Base-by-base conservation (phyloP, 2,797 vertebrate genomes). In the Huso huso region DNA sequence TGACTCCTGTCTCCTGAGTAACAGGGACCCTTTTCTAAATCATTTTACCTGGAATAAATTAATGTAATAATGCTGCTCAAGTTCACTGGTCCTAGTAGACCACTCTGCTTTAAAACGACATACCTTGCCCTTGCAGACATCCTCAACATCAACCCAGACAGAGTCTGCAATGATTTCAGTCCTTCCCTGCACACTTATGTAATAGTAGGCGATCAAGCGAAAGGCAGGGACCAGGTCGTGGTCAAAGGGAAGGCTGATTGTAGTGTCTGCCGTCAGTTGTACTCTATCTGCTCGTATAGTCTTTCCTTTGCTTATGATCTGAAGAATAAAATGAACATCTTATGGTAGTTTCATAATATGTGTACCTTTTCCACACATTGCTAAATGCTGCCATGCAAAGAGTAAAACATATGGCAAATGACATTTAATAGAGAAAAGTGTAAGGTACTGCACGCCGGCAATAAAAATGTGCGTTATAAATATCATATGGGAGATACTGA, bases 61-160 rank as follows among this genome's bases (percentile, higher is more conserved):
- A 1, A 23, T 23, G 23, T 23, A 23, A 23, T 23, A 23, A 23
- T 3, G 3, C 23, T 23, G 23, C 23, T 1, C 23, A 3, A 23
- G 23, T 23, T 23, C 23, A 23, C 23, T 1, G 23, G 23, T 23
- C 23, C 23, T 52, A 52, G 51, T 8, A 52, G 11, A 52, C 1
- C 7, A 52, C 8, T 52, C 11, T 52, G 51, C 11, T 52, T 52
- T 11, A 52, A 51, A 52, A 52, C 58, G 6, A 10, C 59, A 2
- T 70, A 88, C 87, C 82, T 86, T 81, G 70, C 83, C 86, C 77
- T 84, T 77, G 0, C 86, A 89, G 70, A 74, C 72, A 63, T 89
- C 84, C 64, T 12, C 62, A 48, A 86, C 77, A 0, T 88, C 84
- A 37, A 84, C 79, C 85, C 85, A 86, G 4, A 80, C 77, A 0